These are phyloP conservation scores for Drosophila sproati DNA, from an alignment of 1,140 invertebrate species.

Conservation along the genomic window DNA sequence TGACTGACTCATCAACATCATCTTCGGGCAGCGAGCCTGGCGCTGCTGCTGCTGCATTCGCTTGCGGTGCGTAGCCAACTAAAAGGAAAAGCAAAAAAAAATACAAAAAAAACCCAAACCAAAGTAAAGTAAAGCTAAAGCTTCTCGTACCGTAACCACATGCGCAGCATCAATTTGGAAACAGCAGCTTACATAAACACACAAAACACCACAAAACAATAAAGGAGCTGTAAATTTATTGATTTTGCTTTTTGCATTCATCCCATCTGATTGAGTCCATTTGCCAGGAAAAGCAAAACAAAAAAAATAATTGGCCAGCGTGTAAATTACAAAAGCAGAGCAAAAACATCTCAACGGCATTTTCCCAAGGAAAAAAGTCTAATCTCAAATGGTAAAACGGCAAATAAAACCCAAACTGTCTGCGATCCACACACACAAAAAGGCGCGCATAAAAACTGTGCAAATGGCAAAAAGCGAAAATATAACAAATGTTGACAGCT, in stretches of 20 bases:
- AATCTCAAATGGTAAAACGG: constrained; percentile 77
- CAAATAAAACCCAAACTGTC: constrained; percentile 46
- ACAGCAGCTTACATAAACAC: constrained; percentile 26
- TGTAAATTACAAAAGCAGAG: constrained; percentile 34
- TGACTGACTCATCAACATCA: constrained; percentile 62
- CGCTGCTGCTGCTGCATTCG: constrained; percentile 16
- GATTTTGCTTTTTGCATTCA: constrained; percentile 66
- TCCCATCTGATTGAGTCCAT: constrained; percentile 36
- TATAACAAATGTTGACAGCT: background rate
- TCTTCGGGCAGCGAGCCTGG: constrained; percentile 50
- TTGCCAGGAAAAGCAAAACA: constrained; percentile 41
- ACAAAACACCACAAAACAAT: constrained; percentile 1
- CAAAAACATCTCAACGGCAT: constrained; percentile 53
- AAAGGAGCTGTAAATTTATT: constrained; percentile 64
- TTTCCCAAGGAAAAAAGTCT: constrained; percentile 65
- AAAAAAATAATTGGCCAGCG: constrained; percentile 40
- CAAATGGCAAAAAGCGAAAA: constrained; percentile 19
- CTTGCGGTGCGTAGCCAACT: constrained; percentile 33
- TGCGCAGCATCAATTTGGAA: constrained; percentile 18
- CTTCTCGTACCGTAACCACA: constrained; percentile 19
- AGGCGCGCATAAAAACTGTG: constrained; percentile 38
- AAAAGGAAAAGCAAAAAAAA: constrained; percentile 17
- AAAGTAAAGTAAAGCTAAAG: constrained; percentile 17
- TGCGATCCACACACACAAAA: constrained; percentile 38
- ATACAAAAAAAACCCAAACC: constrained; percentile 8